Percentiles rank a stretch among this genome's conserved stretches.
Evolutionary conservation across 2,888 invertebrate species (phyloP).

Genomic region (Plusia festucae): DNA sequence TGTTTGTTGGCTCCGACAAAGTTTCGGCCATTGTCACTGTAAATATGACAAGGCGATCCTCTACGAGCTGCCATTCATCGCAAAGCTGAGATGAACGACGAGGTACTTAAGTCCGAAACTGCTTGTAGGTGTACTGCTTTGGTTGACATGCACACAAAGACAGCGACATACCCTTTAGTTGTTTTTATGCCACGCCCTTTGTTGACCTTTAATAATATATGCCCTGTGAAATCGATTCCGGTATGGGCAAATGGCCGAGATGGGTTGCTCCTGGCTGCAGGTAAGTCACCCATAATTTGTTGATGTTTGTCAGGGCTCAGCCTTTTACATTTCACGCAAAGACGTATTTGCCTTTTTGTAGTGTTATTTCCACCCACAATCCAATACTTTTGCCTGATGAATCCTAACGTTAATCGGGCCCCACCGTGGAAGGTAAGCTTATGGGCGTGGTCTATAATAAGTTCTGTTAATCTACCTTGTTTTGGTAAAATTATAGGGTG

Average conservation of each 20-base stretch:
- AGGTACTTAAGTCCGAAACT: neutral
- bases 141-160: constrained; percentile 12
- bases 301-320: neutral
- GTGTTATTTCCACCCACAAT: neutral
- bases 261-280: constrained; percentile 7
- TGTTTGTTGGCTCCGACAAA: neutral
- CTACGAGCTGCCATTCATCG: neutral
- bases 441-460: constrained; percentile 3
- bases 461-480: neutral
- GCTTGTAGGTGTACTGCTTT: neutral
- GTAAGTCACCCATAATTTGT: constrained; percentile 13
- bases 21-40: neutral
- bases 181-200: too few relatives aligned
- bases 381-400: neutral
- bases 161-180: constrained; percentile 9
- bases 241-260: constrained; percentile 10
- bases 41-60: neutral
- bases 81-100: neutral
- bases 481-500: constrained; percentile 12
- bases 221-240: constrained; percentile 12
- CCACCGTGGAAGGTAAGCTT: constrained; percentile 4
- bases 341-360: constrained; percentile 5
- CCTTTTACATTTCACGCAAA: constrained; percentile 10
- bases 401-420: neutral
- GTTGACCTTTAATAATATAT: constrained; percentile 2